Conservation (phyloP, 1,140 invertebrate species). For the Drosophila quadrilineata region DNA sequence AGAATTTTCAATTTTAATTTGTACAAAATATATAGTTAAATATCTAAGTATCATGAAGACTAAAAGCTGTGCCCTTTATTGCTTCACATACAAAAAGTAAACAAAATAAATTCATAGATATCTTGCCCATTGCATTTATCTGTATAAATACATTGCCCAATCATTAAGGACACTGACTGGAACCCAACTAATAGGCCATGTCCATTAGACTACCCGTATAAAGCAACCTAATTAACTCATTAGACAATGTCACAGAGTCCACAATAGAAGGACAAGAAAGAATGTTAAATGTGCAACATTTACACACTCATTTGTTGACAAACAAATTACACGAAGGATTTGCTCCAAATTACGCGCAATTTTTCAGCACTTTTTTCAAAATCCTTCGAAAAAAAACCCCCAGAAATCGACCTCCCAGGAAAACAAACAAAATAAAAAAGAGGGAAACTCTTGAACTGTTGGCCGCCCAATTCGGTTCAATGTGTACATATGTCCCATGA, state of each 20-base stretch:
- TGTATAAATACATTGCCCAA: conserved; percentile 37
- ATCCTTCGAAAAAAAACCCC: conserved; percentile 46
- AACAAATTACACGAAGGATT: conserved; percentile 76
- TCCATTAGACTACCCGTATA: conserved; percentile 49
- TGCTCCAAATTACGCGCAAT: conserved; percentile 70
- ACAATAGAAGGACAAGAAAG: conserved; percentile 9
- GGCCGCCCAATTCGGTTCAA: conserved; percentile 30
- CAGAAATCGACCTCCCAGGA: conserved; percentile 43
- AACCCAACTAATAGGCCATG: conserved; percentile 18
- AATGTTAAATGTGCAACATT: conserved; percentile 72
- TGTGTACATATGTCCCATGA: conserved; percentile 77
- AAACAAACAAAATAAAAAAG: conserved; percentile 13
- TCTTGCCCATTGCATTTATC: neutral
- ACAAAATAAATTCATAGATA: conserved; percentile 1
- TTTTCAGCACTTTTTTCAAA: conserved; percentile 71
- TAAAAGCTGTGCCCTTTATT: too few species aligned
- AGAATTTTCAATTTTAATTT: too few species aligned
- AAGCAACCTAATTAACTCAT: conserved; percentile 70
- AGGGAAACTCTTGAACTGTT: conserved; percentile 24
- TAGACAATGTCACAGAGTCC: conserved; percentile 66
- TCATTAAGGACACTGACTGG: conserved; percentile 47
- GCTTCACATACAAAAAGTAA: too few species aligned
- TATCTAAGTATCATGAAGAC: too few species aligned
- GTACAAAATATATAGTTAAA: too few species aligned
- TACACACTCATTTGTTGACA: conserved; percentile 78